Percentiles rank a stretch among this genome's conserved stretches.
These are phyloP conservation scores for Stenodera caucasica DNA, from an alignment of 2,888 invertebrate species.

Conservation along the genomic window DNA sequence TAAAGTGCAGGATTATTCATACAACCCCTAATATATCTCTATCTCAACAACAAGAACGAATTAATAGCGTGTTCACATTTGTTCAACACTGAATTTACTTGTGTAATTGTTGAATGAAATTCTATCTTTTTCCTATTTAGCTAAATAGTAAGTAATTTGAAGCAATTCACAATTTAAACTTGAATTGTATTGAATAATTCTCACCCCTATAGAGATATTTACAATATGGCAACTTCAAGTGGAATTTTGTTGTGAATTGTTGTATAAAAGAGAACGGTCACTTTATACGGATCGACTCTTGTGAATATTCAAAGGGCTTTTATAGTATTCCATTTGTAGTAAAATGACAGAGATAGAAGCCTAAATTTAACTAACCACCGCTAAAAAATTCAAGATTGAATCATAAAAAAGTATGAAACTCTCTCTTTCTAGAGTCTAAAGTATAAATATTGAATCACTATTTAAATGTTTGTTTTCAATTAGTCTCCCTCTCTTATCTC, in stretches of 20 bases:
- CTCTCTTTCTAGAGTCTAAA: background rate
- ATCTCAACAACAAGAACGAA: background rate
- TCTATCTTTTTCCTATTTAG: too few species aligned
- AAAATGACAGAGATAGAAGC: background rate
- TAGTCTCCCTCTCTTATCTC: constrained; percentile 16
- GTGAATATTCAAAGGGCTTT: background rate
- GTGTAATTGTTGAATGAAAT: too few species aligned
- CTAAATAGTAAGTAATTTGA: background rate
- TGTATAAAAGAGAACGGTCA: background rate
- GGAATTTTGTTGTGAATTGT: background rate
- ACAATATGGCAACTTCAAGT: background rate
- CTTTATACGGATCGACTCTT: background rate
- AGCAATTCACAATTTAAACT: constrained; percentile 26
- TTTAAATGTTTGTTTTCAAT: constrained; percentile 39
- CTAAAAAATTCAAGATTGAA: too few species aligned
- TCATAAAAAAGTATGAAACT: background rate
- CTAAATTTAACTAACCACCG: background rate
- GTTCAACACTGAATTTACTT: background rate
- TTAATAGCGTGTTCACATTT: constrained; percentile 20
- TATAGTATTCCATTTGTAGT: background rate
- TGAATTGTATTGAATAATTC: constrained; percentile 8
- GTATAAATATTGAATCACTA: constrained; percentile 23
- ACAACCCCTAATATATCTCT: background rate
- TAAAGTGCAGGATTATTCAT: background rate
- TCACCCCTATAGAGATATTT: background rate